These are phyloP conservation scores for Ptilorrhoa leucosticta DNA, from an alignment of 2,113 vertebrate species.

Conservation along the genomic window DNA sequence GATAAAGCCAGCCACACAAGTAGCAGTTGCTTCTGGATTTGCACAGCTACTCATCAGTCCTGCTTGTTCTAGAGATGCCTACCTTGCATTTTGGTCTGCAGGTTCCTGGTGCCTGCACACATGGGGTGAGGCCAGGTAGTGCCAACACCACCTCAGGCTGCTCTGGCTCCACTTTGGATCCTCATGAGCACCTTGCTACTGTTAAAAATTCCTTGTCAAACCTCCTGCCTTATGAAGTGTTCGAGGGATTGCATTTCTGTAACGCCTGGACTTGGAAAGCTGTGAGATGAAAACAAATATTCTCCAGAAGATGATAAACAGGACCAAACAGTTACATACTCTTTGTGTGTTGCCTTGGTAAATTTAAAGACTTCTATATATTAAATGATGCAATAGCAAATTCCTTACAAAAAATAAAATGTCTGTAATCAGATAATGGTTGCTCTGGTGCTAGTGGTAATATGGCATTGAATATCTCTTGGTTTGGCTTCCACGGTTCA, in stretches of 20 bases:
- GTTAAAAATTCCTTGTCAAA: not conserved
- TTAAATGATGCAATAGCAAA: slow-evolving; percentile 48
- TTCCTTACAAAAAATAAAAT: slow-evolving; percentile 46
- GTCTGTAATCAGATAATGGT: slow-evolving; percentile 41
- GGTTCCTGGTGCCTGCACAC: not conserved
- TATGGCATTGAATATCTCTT: slow-evolving; percentile 35
- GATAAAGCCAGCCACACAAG: not conserved
- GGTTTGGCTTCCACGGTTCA: slow-evolving; percentile 35
- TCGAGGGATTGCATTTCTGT: not conserved
- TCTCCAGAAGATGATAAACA: not conserved
- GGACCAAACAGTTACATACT: not conserved
- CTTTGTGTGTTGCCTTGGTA: slow-evolving; percentile 9
- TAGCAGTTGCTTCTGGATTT: not conserved
- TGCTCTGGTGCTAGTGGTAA: slow-evolving; percentile 17
- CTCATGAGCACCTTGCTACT: not conserved
- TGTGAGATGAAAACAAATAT: not conserved
- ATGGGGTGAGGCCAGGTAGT: not conserved
- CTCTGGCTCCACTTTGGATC: not conserved
- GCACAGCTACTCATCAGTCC: not conserved
- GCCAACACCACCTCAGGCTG: not conserved
- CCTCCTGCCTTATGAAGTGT: not conserved
- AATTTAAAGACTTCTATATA: not conserved
- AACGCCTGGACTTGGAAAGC: not conserved
- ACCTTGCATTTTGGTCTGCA: not conserved
- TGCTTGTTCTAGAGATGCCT: not conserved